Evolutionary conservation across 2,113 vertebrate species (phyloP).

Genomic region (Oryzias curvinotus): DNA sequence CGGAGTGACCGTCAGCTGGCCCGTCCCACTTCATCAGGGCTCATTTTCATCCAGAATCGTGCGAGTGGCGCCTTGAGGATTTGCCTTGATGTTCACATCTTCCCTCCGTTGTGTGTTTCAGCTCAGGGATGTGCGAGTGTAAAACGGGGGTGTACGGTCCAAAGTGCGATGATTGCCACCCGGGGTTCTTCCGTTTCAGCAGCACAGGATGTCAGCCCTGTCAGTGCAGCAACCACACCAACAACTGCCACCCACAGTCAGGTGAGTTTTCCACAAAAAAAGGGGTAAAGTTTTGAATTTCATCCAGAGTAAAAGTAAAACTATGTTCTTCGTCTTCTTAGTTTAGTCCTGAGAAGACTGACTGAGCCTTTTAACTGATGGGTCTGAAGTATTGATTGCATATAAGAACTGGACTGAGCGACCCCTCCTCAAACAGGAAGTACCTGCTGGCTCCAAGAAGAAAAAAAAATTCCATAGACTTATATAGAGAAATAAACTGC

Average conservation of each 20-base stretch:
- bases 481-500: too few relatives aligned
- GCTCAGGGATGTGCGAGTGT: constrained; percentile 78
- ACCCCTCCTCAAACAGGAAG: too few relatives aligned
- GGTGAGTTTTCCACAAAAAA: constrained; percentile 60
- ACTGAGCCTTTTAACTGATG: too few relatives aligned
- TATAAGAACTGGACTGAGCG: too few relatives aligned
- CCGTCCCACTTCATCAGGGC: too few relatives aligned
- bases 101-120: constrained; percentile 42
- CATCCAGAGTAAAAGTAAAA: not conserved
- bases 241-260: constrained; percentile 78
- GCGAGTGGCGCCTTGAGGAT: too few relatives aligned
- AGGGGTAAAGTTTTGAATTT: not conserved
- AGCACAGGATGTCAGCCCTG: constrained; percentile 76
- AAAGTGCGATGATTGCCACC: constrained; percentile 82
- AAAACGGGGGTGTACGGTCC: constrained; percentile 78
- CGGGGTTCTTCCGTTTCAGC: constrained; percentile 80
- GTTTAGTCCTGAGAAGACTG: not conserved
- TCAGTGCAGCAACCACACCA: constrained; percentile 78
- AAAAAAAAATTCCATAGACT: too few relatives aligned
- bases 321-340: not conserved
- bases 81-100: not conserved
- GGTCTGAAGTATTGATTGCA: too few relatives aligned
- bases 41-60: too few relatives aligned
- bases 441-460: too few relatives aligned
- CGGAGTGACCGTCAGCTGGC: too few relatives aligned